phyloP scores from a whole-genome alignment of 2,113 vertebrate genomes.

The Nibea albiflora region DNA sequence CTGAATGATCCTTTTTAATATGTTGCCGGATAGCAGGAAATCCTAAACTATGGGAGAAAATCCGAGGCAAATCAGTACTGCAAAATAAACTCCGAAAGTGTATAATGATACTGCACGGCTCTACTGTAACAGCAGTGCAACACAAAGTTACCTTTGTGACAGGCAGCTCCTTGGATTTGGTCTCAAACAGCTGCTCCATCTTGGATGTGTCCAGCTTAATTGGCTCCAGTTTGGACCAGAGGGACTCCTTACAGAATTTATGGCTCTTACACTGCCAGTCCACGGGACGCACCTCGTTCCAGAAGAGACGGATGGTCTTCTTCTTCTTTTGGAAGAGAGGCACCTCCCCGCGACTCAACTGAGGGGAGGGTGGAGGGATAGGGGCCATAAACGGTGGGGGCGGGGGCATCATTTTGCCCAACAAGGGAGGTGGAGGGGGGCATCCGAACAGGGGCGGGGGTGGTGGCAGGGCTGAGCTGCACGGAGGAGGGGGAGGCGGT shows the following conservation, averaged over 20 bases:
- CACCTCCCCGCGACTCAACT: conserved; percentile 88
- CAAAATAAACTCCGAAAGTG: background rate
- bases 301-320: conserved; percentile 98
- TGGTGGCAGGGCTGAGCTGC: conserved; percentile 86
- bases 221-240: conserved; percentile 97
- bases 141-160: conserved; percentile 91
- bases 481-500: conserved; percentile 85
- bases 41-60: conserved; percentile 9
- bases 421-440: conserved; percentile 86
- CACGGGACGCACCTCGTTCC: conserved; percentile 95
- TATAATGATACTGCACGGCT: background rate
- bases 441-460: conserved; percentile 86
- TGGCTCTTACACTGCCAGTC: conserved; percentile 94
- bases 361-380: conserved; percentile 89
- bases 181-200: conserved; percentile 98
- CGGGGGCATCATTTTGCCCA: conserved; percentile 83
- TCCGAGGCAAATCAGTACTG: background rate
- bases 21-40: conserved; percentile 8
- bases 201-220: conserved; percentile 96
- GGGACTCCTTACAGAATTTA: conserved; percentile 91
- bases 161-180: conserved; percentile 97
- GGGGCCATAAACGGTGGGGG: conserved; percentile 81
- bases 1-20: background rate
- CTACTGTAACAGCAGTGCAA: conserved; percentile 13
- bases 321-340: conserved; percentile 95